phyloP scores from a whole-genome alignment of 2,113 vertebrate species.

The Sialia sialis region DNA sequence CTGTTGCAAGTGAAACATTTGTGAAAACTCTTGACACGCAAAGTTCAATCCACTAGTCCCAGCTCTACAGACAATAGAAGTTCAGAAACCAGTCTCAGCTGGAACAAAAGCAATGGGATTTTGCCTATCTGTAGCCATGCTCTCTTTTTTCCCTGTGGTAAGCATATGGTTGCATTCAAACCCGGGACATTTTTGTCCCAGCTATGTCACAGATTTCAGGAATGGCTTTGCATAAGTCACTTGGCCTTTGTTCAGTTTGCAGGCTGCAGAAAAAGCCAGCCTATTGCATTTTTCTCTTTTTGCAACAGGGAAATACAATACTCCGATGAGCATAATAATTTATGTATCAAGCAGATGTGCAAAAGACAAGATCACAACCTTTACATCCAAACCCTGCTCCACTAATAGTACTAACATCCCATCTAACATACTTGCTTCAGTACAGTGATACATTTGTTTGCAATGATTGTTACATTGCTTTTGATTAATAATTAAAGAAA shows the following conservation, averaged over 20 bases:
- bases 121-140: not conserved
- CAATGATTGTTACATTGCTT: slow-evolving; percentile 57
- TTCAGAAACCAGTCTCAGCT: not conserved
- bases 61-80: not conserved
- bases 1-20: not conserved
- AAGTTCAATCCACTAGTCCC: not conserved
- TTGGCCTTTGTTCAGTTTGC: slow-evolving; percentile 33
- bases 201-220: slow-evolving; percentile 32
- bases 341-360: slow-evolving; percentile 53
- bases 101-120: not conserved
- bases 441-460: slow-evolving; percentile 59
- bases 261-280: not conserved
- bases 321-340: slow-evolving; percentile 43
- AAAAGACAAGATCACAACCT: slow-evolving; percentile 43
- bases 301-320: slow-evolving; percentile 22
- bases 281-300: slow-evolving; percentile 1
- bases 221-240: slow-evolving; percentile 15
- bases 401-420: not conserved
- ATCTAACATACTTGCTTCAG: slow-evolving; percentile 4
- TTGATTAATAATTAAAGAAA: slow-evolving; percentile 74
- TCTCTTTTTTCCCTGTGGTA: not conserved
- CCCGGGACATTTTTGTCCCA: not conserved
- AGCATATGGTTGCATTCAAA: slow-evolving; percentile 18
- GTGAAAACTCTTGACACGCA: not conserved
- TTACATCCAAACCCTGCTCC: not conserved